A percentile compares a stretch with the other conserved stretches of the same genome.
These are phyloP conservation scores for Drosophila micromelanica DNA, from an alignment of 1,140 invertebrate species.

Conservation along the genomic window DNA sequence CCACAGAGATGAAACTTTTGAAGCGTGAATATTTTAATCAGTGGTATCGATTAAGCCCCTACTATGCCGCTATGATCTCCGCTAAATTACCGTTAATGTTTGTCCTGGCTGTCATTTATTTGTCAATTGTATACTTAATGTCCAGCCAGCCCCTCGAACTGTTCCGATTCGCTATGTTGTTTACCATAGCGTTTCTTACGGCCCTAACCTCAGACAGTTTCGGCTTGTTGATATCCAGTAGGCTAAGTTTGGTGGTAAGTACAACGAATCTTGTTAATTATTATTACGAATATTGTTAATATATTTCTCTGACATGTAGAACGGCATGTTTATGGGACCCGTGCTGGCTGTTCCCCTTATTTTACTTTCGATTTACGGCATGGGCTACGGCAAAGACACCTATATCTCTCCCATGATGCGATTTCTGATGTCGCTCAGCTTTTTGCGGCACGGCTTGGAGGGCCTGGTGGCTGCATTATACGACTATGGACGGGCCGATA, in stretches of 20 bases:
- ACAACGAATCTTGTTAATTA: constrained; percentile 5
- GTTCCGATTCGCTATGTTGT: constrained; percentile 89
- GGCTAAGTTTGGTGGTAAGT: constrained; percentile 90
- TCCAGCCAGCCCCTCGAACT: constrained; percentile 94
- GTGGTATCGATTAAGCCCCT: constrained; percentile 96
- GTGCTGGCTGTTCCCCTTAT: constrained; percentile 90
- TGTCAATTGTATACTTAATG: constrained; percentile 92
- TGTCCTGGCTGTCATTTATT: constrained; percentile 90
- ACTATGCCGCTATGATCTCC: constrained; percentile 93
- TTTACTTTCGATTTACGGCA: constrained; percentile 90
- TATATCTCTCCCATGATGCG: constrained; percentile 88
- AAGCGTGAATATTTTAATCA: constrained; percentile 96
- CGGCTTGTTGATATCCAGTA: constrained; percentile 89
- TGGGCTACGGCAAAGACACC: constrained; percentile 87
- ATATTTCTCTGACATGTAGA: constrained; percentile 85
- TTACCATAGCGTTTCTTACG: constrained; percentile 88
- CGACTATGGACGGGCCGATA: constrained; percentile 88
- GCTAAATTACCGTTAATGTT: constrained; percentile 90
- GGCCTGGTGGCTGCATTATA: constrained; percentile 92
- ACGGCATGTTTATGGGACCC: constrained; percentile 92
- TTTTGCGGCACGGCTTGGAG: constrained; percentile 91
- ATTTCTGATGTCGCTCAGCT: constrained; percentile 93
- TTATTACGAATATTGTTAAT: constrained; percentile 8
- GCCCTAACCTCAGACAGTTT: constrained; percentile 91
- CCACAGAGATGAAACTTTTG: constrained; percentile 93